phyloP scores from a whole-genome alignment of 2,888 invertebrate genomes.

The Drosophila borealis region DNA sequence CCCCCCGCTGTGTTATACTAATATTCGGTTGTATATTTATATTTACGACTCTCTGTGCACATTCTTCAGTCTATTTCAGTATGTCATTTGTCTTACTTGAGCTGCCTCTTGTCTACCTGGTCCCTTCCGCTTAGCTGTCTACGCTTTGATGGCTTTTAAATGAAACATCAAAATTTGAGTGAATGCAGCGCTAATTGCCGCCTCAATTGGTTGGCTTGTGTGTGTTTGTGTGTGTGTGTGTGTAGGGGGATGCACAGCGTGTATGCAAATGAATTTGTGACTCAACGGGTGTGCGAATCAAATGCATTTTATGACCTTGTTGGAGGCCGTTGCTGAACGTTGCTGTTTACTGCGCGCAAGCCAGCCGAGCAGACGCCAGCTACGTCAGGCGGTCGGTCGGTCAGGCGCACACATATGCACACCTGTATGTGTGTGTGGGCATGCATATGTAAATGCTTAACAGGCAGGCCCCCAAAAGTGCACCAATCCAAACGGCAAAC shows the following conservation, averaged over 20 bases:
- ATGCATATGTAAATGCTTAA: slow-evolving; percentile 10
- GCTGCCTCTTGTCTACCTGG: not conserved
- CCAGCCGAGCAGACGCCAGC: slow-evolving; percentile 31
- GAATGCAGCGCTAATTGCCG: slow-evolving; percentile 55
- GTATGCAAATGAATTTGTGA: slow-evolving; percentile 17
- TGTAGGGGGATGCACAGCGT: slow-evolving; percentile 1
- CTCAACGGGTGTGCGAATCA: slow-evolving; percentile 21
- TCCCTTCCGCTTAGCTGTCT: not conserved
- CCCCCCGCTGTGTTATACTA: not conserved
- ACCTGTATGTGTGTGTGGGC: not conserved
- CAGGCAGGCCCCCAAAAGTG: slow-evolving; percentile 58
- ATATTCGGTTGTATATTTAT: not conserved
- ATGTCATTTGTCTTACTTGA: slow-evolving; percentile 19
- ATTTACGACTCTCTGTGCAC: too few species aligned
- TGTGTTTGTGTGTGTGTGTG: slow-evolving; percentile 1
- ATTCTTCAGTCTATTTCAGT: slow-evolving; percentile 4
- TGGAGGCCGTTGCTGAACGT: slow-evolving; percentile 20
- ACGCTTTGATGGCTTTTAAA: slow-evolving; percentile 22
- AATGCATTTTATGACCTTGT: slow-evolving; percentile 53
- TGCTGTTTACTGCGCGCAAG: slow-evolving; percentile 19
- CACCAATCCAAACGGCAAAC: slow-evolving; percentile 46
- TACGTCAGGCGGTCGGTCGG: slow-evolving; percentile 4
- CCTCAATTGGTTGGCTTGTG: slow-evolving; percentile 28
- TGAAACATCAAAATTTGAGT: slow-evolving; percentile 24
- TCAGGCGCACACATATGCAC: slow-evolving; percentile 14